Conservation (phyloP, 2,888 invertebrate genomes). For the Noctua janthina region DNA sequence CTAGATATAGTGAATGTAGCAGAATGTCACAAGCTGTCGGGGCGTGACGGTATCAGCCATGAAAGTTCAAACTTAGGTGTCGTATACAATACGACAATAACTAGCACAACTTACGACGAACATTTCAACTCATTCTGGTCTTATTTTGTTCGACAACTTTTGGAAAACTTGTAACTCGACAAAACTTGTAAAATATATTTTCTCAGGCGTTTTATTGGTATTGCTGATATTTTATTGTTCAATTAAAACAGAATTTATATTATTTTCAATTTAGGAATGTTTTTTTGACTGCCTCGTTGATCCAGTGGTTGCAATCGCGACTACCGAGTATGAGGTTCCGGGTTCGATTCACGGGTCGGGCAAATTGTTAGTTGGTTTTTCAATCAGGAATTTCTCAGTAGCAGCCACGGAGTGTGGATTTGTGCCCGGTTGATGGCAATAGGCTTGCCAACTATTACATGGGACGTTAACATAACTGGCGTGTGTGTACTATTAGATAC, state of each 20-base stretch:
- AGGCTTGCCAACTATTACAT: no score
- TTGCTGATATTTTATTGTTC: constrained; percentile 21
- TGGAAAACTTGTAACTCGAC: neutral
- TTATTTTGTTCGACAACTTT: constrained; percentile 41
- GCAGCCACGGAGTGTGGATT: no score
- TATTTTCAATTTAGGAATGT: no score
- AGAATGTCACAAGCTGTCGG: constrained; percentile 17
- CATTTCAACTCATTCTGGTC: constrained; percentile 25
- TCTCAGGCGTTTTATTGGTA: constrained; percentile 19
- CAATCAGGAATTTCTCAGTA: no score
- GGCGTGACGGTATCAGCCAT: constrained; percentile 17
- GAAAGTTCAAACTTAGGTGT: constrained; percentile 50
- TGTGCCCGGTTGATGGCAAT: no score
- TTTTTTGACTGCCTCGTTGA: no score
- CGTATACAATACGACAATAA: constrained; percentile 43
- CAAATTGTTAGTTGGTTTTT: no score
- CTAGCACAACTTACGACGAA: constrained; percentile 41
- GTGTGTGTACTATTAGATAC: no score
- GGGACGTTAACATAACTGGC: no score
- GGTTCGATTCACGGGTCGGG: no score
- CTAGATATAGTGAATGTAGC: neutral
- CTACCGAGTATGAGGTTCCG: no score
- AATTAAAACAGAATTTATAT: constrained; percentile 19
- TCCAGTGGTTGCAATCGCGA: no score
- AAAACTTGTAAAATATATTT: constrained; percentile 40